phyloP scores from a whole-genome alignment of 2,888 invertebrate genomes.

The Argynnis bischoffii region DNA sequence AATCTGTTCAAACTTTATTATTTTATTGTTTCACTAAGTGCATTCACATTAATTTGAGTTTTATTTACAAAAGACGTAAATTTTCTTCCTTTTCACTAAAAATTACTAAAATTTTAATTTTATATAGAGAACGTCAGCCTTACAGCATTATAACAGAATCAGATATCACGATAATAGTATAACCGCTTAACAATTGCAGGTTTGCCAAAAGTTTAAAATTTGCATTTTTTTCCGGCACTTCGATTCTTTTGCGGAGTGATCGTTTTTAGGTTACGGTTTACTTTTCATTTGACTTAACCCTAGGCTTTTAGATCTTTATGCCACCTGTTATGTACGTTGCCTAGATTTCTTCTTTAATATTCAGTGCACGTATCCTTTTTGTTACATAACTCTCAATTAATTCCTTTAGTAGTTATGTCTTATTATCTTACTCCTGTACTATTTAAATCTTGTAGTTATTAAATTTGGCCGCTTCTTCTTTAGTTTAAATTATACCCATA shows the following conservation, averaged over 20 bases:
- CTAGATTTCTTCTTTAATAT: conserved; percentile 39
- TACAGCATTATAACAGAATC: conserved; percentile 24
- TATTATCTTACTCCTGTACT: conserved; percentile 6
- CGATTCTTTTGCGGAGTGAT: conserved; percentile 57
- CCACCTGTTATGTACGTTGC: conserved; percentile 30
- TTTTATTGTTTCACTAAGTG: conserved; percentile 3
- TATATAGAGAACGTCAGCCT: conserved; percentile 31
- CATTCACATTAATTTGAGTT: conserved; percentile 1
- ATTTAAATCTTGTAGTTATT: conserved; percentile 16
- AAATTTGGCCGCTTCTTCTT: conserved; percentile 33
- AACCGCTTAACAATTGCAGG: conserved; percentile 80
- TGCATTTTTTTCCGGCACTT: conserved; percentile 78
- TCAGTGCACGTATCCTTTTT: conserved; percentile 53
- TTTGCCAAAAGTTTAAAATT: conserved; percentile 82
- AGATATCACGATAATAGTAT: conserved; percentile 34
- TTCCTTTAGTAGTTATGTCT: conserved; percentile 20
- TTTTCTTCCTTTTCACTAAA: conserved; percentile 32
- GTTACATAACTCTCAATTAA: conserved; percentile 33
- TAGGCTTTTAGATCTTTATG: conserved; percentile 46
- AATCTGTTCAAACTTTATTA: no score
- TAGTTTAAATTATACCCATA: conserved; percentile 31
- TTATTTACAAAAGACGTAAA: conserved; percentile 13
- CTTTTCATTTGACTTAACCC: conserved; percentile 53
- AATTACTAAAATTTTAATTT: conserved; percentile 18
- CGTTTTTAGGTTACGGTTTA: conserved; percentile 36